These are phyloP conservation scores for Latheticus oryzae DNA, from an alignment of 2,888 invertebrate genomes.

Conservation along the genomic window DNA sequence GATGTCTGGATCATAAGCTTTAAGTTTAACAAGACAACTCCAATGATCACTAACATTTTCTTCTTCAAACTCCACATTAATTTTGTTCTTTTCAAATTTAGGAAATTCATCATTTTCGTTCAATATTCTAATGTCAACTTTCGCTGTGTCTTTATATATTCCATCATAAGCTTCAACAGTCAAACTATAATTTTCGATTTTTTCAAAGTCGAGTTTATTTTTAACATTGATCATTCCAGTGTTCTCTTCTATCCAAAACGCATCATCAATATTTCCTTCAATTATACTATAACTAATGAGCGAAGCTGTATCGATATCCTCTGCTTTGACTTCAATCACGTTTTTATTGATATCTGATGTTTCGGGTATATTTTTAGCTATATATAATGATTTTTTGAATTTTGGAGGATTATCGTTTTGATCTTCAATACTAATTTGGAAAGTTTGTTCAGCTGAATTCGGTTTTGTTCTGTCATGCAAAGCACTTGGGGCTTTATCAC, in stretches of 20 bases:
- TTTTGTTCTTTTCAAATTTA: slow-evolving; percentile 77
- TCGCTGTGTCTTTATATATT: slow-evolving; percentile 82
- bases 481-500: slow-evolving; percentile 90
- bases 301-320: slow-evolving; percentile 90
- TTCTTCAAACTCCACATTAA: slow-evolving; percentile 80
- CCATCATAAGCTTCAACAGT: slow-evolving; percentile 88
- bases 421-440: slow-evolving; percentile 92
- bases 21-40: slow-evolving; percentile 78
- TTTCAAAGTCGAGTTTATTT: slow-evolving; percentile 84
- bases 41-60: slow-evolving; percentile 74
- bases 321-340: slow-evolving; percentile 88
- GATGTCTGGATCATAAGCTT: slow-evolving; percentile 89
- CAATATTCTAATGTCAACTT: slow-evolving; percentile 85
- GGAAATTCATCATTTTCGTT: slow-evolving; percentile 96
- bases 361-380: slow-evolving; percentile 82
- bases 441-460: slow-evolving; percentile 83
- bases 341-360: slow-evolving; percentile 85
- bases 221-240: slow-evolving; percentile 89
- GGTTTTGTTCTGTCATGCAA: slow-evolving; percentile 73
- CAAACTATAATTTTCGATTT: slow-evolving; percentile 85
- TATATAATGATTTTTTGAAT: slow-evolving; percentile 82
- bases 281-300: slow-evolving; percentile 89
- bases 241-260: slow-evolving; percentile 85
- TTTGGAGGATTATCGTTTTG: slow-evolving; percentile 95
- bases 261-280: slow-evolving; percentile 86